Evolutionary conservation across 2,113 vertebrate genomes (phyloP), one percentile per base, ranked within the genome.

Genomic region (Alligator sinensis): DNA sequence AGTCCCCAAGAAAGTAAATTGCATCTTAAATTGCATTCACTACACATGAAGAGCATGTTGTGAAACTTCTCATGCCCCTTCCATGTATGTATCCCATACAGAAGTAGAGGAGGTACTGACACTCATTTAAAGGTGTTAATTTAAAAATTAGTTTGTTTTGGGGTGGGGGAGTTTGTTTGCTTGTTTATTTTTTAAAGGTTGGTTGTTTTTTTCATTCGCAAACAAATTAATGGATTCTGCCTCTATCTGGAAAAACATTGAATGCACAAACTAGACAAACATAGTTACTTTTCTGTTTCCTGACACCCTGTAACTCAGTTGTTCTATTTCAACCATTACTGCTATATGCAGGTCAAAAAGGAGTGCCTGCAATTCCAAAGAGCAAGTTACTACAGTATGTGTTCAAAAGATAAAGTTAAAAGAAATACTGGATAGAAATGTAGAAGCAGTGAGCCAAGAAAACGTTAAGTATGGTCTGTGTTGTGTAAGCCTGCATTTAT

Each of bases 351-450:
- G 76, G 82, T 92, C 27, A 76, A 54, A 95, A 86, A 62, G 22
- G 64, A 86, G 12, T 57, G 57, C 72, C 85, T 34, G 7, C 79
- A 88, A 87, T 77, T 83, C 68, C 68, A 92, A 92, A 64, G 87
- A 85, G 91, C 60, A 93, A 91, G 62, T 87, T 91, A 88, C 90
- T 84, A 77, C 61, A 4, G 2, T 81, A 92, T 57, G 95, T 91
- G 81, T 0, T 92, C 63, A 85, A 85, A 72, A 34, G 82, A 74
- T 86, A 47, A 84, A 74, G 25, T 93, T 87, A 90, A 22, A 55
- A 79, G 27, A 87, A 95, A 66, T 86, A 68, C 54, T 68, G 34
- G 11, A 75, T 77, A 47, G 82, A 92, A 90, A 87, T 62, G 58
- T 82, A 87, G 54, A 54, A 10, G 79, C 82, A 90, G 2, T 3